A percentile compares a stretch with the other conserved stretches of the same genome.
Evolutionary conservation across 2,797 vertebrate species (phyloP).

Genomic region (Pseudomugil gertrudae): DNA sequence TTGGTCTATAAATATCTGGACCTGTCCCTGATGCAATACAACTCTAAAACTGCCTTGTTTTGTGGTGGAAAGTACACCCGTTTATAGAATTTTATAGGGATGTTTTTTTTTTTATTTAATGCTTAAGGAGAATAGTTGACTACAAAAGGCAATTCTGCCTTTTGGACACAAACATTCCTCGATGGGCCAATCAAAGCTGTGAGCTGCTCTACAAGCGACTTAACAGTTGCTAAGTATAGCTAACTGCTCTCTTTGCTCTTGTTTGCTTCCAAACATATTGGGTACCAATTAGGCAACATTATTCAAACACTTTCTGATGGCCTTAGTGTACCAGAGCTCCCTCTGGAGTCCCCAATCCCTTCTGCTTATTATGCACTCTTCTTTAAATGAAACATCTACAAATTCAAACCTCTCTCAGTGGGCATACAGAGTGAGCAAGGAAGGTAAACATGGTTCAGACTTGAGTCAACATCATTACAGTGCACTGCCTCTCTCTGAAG

Average conservation of each 20-base stretch:
- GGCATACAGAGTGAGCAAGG: slow-evolving; percentile 34
- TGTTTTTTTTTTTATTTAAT: background rate
- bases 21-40: background rate
- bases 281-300: slow-evolving; percentile 63
- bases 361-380: slow-evolving; percentile 54
- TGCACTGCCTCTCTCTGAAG: slow-evolving; percentile 47
- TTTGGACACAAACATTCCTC: slow-evolving; percentile 12
- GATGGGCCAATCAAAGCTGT: slow-evolving; percentile 1
- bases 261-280: slow-evolving; percentile 64
- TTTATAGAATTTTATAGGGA: no score
- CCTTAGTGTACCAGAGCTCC: slow-evolving; percentile 42
- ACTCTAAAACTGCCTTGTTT: background rate
- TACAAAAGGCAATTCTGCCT: background rate
- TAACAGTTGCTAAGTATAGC: slow-evolving; percentile 49
- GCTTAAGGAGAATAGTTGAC: background rate
- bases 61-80: background rate
- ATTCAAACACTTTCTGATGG: slow-evolving; percentile 60
- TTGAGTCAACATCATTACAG: slow-evolving; percentile 76
- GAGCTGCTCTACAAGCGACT: slow-evolving; percentile 22
- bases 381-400: slow-evolving; percentile 57
- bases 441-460: slow-evolving; percentile 69
- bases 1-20: no score
- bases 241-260: slow-evolving; percentile 59
- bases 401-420: slow-evolving; percentile 47
- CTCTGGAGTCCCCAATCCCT: slow-evolving; percentile 55